Percentiles rank a stretch among this genome's conserved stretches.
phyloP scores from a whole-genome alignment of 2,797 vertebrate species.

The Microcaecilia unicolor region DNA sequence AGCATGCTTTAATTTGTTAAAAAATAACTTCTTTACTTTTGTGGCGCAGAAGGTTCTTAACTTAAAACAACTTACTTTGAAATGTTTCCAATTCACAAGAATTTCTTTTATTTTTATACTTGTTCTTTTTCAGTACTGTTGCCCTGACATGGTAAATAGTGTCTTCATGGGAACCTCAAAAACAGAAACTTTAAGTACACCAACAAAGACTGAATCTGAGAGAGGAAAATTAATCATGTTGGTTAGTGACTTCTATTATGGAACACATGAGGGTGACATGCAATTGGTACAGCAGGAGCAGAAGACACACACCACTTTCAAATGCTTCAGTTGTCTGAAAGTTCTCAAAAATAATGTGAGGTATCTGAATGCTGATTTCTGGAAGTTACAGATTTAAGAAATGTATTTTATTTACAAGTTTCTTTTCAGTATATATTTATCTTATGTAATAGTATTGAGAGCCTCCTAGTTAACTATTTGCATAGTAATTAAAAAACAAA shows the following conservation, averaged over 20 bases:
- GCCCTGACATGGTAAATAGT: conserved; percentile 58
- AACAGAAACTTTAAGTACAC: conserved; percentile 35
- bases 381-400: neutral
- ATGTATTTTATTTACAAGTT: neutral
- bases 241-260: conserved; percentile 95
- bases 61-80: neutral
- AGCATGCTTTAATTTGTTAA: neutral
- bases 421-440: neutral
- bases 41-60: neutral
- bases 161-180: conserved; percentile 38
- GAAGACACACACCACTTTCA: conserved; percentile 84
- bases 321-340: conserved; percentile 94
- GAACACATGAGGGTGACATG: conserved; percentile 73
- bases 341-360: conserved; percentile 96
- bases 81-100: too few relatives aligned
- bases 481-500: conserved; percentile 7
- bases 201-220: conserved; percentile 43
- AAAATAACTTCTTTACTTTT: neutral
- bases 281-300: conserved; percentile 51
- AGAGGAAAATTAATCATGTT: conserved; percentile 92
- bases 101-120: too few relatives aligned
- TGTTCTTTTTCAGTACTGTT: conserved; percentile 64
- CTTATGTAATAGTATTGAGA: neutral
- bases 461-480: neutral
- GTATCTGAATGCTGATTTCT: conserved; percentile 51